Percentiles rank a stretch among this genome's conserved stretches.
Evolutionary conservation across 2,888 invertebrate species (phyloP).

Genomic region (Physocephala rufipes): DNA sequence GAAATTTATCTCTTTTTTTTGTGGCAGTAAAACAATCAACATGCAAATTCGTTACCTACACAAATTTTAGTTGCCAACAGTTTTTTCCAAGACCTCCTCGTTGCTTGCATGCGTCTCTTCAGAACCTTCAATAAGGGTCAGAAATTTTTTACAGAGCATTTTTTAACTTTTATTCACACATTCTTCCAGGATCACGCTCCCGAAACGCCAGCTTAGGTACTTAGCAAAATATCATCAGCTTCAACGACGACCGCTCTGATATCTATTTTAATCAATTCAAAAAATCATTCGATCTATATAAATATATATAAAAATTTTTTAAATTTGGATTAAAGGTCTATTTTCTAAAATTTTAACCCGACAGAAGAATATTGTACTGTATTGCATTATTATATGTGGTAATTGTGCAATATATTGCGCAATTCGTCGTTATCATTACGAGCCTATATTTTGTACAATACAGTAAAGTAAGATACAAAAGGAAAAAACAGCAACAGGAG

Average conservation of each 20-base stretch:
- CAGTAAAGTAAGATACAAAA: not conserved
- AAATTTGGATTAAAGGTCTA: slow-evolving; percentile 11
- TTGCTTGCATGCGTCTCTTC: slow-evolving; percentile 4
- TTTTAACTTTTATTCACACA: slow-evolving; percentile 6
- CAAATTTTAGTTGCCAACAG: slow-evolving; percentile 5
- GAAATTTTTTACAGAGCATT: not conserved
- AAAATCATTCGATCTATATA: not conserved
- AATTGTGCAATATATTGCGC: not conserved
- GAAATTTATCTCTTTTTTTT: slow-evolving; percentile 2
- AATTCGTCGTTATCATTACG: not conserved
- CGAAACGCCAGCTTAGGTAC: slow-evolving; percentile 53
- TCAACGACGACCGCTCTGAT: slow-evolving; percentile 5
- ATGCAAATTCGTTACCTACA: not conserved
- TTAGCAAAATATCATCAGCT: slow-evolving; percentile 13
- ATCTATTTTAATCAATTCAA: slow-evolving; percentile 23
- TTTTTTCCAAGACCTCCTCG: not conserved
- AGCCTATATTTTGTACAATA: not conserved
- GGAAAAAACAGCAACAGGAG: slow-evolving; percentile 13
- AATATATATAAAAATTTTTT: slow-evolving; percentile 18
- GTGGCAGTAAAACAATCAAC: not conserved
- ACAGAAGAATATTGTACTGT: not conserved
- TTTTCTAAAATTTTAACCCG: slow-evolving; percentile 11
- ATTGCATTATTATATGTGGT: slow-evolving; percentile 5
- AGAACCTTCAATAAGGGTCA: not conserved
- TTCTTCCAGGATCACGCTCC: slow-evolving; percentile 53